Evolutionary conservation across 2,888 invertebrate species (phyloP).

Genomic region (Lydus trimaculatus): DNA sequence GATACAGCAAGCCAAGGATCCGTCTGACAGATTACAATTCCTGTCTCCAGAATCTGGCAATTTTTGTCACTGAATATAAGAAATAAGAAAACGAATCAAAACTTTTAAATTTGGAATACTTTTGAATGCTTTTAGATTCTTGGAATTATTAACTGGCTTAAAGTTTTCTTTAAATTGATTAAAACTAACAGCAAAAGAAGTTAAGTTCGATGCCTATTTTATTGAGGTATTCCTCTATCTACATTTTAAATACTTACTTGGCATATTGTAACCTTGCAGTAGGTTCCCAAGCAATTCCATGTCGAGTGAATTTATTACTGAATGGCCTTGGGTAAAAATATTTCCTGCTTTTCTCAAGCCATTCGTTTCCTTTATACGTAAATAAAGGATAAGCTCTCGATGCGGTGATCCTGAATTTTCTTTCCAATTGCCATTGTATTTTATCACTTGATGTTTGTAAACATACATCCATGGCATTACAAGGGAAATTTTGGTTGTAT

Average conservation of each 20-base stretch:
- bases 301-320: neutral
- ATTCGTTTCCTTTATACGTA: neutral
- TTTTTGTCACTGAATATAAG: neutral
- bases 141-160: too few relatives aligned
- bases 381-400: slow-evolving; percentile 2
- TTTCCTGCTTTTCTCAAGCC: slow-evolving; percentile 2
- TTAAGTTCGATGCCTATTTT: neutral
- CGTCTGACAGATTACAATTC: neutral
- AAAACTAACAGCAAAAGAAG: neutral
- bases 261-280: slow-evolving; percentile 4
- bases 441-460: neutral
- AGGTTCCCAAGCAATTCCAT: slow-evolving; percentile 2
- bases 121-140: too few relatives aligned
- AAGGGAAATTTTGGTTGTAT: neutral
- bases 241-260: neutral
- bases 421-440: neutral
- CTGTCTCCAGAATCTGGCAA: neutral
- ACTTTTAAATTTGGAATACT: too few relatives aligned
- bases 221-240: neutral
- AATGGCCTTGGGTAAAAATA: slow-evolving; percentile 1
- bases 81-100: too few relatives aligned
- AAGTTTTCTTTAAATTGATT: neutral
- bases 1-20: neutral
- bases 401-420: slow-evolving; percentile 3
- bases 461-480: neutral